Conservation (phyloP, 2,888 invertebrate genomes). For the Papilio demoleus region DNA sequence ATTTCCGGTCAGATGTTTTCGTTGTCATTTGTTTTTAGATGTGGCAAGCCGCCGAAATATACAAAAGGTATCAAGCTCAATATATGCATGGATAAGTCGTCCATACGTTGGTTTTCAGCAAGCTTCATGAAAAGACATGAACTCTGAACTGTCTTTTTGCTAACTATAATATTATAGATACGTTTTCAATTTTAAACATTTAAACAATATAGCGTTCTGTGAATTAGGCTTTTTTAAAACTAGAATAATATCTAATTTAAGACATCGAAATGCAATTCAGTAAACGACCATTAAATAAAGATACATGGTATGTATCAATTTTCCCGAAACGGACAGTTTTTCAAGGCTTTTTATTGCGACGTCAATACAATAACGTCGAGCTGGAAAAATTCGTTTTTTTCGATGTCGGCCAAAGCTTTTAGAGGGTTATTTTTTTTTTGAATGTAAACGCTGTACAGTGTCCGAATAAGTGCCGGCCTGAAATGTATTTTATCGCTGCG, state of each 20-base stretch:
- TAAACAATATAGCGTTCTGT: too few relatives aligned
- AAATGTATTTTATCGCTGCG: constrained; percentile 36
- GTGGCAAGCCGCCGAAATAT: too few relatives aligned
- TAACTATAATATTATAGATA: too few relatives aligned
- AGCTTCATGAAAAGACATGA: too few relatives aligned
- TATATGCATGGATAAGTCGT: too few relatives aligned
- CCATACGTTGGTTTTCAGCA: too few relatives aligned
- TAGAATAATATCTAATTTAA: neutral
- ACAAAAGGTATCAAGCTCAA: too few relatives aligned
- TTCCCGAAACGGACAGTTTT: constrained; percentile 30
- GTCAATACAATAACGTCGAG: constrained; percentile 40
- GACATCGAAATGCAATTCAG: neutral
- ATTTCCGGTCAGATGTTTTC: too few relatives aligned
- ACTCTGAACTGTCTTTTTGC: too few relatives aligned
- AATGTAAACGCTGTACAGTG: constrained; percentile 35
- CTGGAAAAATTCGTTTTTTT: constrained; percentile 38
- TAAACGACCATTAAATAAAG: constrained; percentile 3
- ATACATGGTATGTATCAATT: constrained; percentile 31
- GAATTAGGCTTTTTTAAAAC: too few relatives aligned
- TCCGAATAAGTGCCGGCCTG: constrained; percentile 35
- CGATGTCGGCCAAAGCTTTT: constrained; percentile 39
- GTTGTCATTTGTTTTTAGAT: too few relatives aligned
- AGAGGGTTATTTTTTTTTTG: constrained; percentile 33
- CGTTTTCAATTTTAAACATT: too few relatives aligned
- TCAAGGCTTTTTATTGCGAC: constrained; percentile 32